Conservation (phyloP, 2,888 invertebrate species). For the Tipula lateralis region DNA sequence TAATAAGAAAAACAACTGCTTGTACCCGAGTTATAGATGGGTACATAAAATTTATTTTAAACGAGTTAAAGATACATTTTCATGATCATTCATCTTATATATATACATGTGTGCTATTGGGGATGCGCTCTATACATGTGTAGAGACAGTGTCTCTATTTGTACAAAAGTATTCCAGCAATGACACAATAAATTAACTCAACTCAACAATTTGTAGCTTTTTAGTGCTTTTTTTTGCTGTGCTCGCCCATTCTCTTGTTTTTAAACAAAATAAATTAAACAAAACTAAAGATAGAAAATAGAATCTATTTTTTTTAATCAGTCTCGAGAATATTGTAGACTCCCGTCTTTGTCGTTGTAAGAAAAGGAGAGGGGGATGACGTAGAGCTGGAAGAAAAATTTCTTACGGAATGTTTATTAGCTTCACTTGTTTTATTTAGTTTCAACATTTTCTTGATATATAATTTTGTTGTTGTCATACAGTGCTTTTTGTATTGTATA, state of each 20-base stretch:
- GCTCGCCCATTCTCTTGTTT: not conserved
- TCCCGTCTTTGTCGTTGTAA: not conserved
- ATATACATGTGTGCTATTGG: no score
- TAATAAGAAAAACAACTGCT: not conserved
- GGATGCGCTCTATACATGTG: not conserved
- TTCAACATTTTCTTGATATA: not conserved
- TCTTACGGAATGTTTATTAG: not conserved
- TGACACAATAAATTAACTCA: not conserved
- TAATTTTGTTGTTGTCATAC: not conserved
- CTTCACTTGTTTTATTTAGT: not conserved
- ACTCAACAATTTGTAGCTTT: constrained; percentile 19
- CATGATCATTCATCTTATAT: not conserved
- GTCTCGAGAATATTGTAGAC: not conserved
- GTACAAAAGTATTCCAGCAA: not conserved
- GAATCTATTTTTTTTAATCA: not conserved
- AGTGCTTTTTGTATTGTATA: not conserved
- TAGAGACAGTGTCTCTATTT: not conserved
- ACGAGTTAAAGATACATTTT: not conserved
- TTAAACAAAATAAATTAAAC: not conserved
- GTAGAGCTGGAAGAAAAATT: not conserved
- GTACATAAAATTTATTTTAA: not conserved
- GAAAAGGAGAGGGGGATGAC: not conserved
- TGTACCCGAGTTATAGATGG: not conserved
- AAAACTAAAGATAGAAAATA: not conserved
- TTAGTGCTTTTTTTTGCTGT: not conserved